A percentile compares a stretch with the other conserved stretches of the same genome.
phyloP scores from a whole-genome alignment of 2,888 invertebrate genomes.

The Xanthia icteritia region DNA sequence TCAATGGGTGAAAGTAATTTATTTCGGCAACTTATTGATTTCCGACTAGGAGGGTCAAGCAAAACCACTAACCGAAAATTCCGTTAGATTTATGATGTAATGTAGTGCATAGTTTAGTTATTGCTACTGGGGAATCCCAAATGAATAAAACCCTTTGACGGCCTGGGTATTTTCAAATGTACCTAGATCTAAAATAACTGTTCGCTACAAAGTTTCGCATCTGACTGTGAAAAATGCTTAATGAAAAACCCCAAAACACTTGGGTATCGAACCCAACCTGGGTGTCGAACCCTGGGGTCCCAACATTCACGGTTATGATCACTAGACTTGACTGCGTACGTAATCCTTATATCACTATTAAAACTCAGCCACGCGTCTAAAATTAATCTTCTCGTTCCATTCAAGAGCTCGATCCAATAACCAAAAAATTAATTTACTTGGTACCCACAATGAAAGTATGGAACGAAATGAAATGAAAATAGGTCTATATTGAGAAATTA shows the following conservation, averaged over 20 bases:
- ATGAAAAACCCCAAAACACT: neutral
- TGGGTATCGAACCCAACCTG: neutral
- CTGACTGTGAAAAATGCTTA: neutral
- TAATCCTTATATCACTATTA: constrained; percentile 4
- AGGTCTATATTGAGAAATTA: constrained; percentile 1
- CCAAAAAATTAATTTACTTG: constrained; percentile 42
- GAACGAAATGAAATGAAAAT: constrained; percentile 28
- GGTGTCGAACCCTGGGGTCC: neutral
- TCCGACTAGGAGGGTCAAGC: neutral
- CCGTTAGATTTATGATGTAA: neutral
- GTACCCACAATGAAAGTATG: constrained; percentile 1
- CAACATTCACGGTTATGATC: neutral
- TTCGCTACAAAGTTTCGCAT: neutral
- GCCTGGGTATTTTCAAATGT: neutral
- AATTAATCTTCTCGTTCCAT: constrained; percentile 29
- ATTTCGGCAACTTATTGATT: constrained; percentile 28
- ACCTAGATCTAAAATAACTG: neutral
- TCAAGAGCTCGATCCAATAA: constrained; percentile 34
- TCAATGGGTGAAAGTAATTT: constrained; percentile 26
- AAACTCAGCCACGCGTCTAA: constrained; percentile 30
- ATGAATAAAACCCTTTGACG: neutral
- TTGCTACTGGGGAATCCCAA: neutral
- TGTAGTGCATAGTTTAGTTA: neutral
- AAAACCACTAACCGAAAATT: neutral
- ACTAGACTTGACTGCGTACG: neutral